Conservation (phyloP, 2,888 invertebrate genomes). For the Diarsia mendica region DNA sequence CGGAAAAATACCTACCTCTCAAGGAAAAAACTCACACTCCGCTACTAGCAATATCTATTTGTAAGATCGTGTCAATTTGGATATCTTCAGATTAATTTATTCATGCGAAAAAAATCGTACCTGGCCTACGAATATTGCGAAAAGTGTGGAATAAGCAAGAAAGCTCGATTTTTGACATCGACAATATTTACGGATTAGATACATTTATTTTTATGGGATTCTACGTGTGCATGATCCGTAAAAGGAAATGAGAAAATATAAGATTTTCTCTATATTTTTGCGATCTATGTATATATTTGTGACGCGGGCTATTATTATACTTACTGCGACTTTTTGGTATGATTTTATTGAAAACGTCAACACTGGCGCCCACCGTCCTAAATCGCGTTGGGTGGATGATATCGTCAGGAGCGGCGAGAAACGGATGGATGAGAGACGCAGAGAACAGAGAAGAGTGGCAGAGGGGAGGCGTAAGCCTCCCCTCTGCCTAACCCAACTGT, state of each 20-base stretch:
- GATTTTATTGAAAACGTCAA: not conserved
- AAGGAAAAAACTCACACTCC: conserved; percentile 13
- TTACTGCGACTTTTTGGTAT: not conserved
- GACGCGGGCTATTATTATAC: not conserved
- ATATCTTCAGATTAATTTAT: conserved; percentile 25
- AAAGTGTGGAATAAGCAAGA: not conserved
- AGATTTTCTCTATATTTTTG: not conserved
- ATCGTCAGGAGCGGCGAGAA: too few species aligned
- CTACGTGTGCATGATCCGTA: conserved; percentile 7
- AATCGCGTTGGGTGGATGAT: too few species aligned
- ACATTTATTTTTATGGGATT: conserved; percentile 12
- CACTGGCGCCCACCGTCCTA: too few species aligned
- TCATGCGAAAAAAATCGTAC: conserved; percentile 2
- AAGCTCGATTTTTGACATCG: not conserved
- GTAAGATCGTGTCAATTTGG: conserved; percentile 3
- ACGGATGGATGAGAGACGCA: too few species aligned
- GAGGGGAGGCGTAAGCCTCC: too few species aligned
- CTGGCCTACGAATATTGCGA: not conserved
- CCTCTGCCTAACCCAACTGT: too few species aligned
- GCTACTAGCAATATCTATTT: conserved; percentile 18
- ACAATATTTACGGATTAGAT: conserved; percentile 1
- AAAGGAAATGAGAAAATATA: not conserved
- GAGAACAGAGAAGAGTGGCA: too few species aligned
- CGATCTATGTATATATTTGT: not conserved
- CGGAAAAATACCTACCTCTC: not conserved